A percentile compares a stretch with the other conserved stretches of the same genome.
Evolutionary conservation across 2,113 vertebrate species (phyloP).

Genomic region (Myiagra hebetior): DNA sequence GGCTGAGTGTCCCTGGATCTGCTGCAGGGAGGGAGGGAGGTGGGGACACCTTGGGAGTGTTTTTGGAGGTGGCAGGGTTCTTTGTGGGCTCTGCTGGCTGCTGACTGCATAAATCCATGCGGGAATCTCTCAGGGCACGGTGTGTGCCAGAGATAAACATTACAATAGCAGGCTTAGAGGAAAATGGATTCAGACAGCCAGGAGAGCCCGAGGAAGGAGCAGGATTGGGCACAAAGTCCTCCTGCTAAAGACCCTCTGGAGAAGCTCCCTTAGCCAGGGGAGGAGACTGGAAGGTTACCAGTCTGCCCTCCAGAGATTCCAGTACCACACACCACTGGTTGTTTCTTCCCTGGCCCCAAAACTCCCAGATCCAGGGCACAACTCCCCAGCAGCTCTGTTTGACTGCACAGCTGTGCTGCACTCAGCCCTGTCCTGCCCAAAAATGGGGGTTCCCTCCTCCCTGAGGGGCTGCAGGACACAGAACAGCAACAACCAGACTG

Average conservation of each 20-base stretch:
- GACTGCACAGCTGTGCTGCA: background rate
- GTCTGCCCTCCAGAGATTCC: background rate
- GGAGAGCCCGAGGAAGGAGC: background rate
- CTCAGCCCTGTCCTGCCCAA: background rate
- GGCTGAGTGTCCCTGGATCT: background rate
- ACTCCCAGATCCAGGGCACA: background rate
- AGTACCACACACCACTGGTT: background rate
- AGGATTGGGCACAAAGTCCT: background rate
- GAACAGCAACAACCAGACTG: background rate
- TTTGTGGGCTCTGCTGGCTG: background rate
- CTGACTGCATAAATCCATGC: background rate
- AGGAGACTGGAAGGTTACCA: background rate
- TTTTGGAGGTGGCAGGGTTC: background rate
- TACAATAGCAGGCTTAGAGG: background rate
- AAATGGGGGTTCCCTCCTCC: background rate
- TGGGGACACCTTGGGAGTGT: background rate
- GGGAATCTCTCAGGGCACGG: constrained; percentile 5
- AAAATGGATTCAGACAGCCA: background rate
- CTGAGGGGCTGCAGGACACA: background rate
- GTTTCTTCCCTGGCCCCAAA: background rate
- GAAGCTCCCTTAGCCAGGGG: background rate
- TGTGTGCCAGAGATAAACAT: constrained; percentile 16
- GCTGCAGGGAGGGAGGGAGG: background rate
- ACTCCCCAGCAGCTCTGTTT: background rate
- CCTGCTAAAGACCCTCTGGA: background rate